Evolutionary conservation across 2,888 invertebrate species (phyloP), one percentile per base, ranked within the genome.

Genomic region (Leptopterna dolabrata): DNA sequence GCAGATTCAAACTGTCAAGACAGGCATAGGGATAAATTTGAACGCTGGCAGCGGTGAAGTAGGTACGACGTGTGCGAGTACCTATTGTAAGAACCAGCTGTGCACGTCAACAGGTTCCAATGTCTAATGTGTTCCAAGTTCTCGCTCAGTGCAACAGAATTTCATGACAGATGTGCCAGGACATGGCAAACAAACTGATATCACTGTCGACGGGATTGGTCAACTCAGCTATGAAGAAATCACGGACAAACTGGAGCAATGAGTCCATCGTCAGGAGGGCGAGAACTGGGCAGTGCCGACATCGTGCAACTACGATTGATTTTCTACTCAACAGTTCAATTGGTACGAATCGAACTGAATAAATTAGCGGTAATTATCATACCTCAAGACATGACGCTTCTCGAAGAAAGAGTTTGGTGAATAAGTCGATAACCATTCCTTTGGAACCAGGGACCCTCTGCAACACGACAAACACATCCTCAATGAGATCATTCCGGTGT

Each of bases 351-450:
- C 16, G 16, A 1, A 24, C n/a, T 24, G 24, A 63, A 63, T 11
- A 24, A 24, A 63, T 63, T n/a, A 27, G 19, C 6, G n/a, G 24
- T 19, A 47, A 70, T 4, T 73, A 24, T 27, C 24, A 14, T 93
- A 95, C 95, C 95, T 95, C 95, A 95, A 95, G 94, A 94, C 94
- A 95, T 93, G 94, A 94, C 92, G 94, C 95, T 92, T 93, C 93
- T 91, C 93, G 93, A 91, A 95, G 92, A 92, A 94, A 92, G 92
- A 93, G 93, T 92, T 93, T 93, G 91, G 92, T 93, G 93, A 94
- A 93, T 92, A 92, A 92, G 91, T 93, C 93, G 92, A 93, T 94
- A 93, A 93, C 93, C 94, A 94, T 94, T 94, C 94, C 94, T 89
- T 86, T 76, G 45, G 86, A 78, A 30, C 86, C 86, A 73, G 76